Evolutionary conservation across 1,140 invertebrate genomes (phyloP).

Genomic region (Ostrea denselamellosa): DNA sequence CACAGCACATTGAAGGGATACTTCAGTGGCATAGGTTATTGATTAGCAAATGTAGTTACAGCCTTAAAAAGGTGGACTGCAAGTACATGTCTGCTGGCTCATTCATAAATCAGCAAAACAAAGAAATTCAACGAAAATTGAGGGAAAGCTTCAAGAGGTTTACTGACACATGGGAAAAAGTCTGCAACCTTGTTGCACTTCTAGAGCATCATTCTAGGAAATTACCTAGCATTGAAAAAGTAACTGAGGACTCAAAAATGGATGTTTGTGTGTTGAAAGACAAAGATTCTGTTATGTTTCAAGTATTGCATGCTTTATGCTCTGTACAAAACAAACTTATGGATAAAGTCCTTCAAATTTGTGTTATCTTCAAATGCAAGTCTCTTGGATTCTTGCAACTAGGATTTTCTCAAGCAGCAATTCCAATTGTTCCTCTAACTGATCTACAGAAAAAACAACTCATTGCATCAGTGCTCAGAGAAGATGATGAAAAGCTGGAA

Average conservation of each 20-base stretch:
- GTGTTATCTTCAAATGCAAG: not conserved
- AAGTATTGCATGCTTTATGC: not conserved
- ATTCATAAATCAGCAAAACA: slow-evolving; percentile 44
- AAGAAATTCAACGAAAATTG: slow-evolving; percentile 24
- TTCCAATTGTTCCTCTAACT: not conserved
- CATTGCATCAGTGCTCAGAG: not conserved
- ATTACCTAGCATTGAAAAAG: not conserved
- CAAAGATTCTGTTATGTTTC: not conserved
- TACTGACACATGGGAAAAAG: slow-evolving; percentile 50
- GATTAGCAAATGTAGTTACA: slow-evolving; percentile 50
- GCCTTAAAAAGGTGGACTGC: slow-evolving; percentile 48
- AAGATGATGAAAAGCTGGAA: slow-evolving; percentile 43
- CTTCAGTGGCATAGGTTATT: slow-evolving; percentile 49
- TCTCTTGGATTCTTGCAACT: not conserved
- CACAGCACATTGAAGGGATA: slow-evolving; percentile 44
- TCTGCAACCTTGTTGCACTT: slow-evolving; percentile 13
- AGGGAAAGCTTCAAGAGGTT: slow-evolving; percentile 53
- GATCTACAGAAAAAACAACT: not conserved
- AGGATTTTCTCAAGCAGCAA: not conserved
- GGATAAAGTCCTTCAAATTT: not conserved
- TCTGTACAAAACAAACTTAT: not conserved
- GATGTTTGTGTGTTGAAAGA: not conserved
- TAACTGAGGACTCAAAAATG: not conserved
- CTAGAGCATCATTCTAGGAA: not conserved
- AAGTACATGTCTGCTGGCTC: slow-evolving; percentile 46